phyloP scores from a whole-genome alignment of 2,888 invertebrate genomes.

The Celastrina argiolus region DNA sequence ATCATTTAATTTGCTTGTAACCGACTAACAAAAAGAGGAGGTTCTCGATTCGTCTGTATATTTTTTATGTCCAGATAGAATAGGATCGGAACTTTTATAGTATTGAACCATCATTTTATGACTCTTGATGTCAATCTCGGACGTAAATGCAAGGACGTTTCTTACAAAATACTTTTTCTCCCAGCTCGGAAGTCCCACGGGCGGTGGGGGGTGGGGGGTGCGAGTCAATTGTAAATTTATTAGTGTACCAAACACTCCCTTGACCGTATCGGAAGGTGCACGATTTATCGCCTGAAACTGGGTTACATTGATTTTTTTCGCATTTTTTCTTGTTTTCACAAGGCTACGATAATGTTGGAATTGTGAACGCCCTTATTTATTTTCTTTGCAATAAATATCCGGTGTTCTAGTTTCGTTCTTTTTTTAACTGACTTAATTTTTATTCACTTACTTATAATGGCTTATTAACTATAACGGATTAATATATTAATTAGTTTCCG shows the following conservation, averaged over 20 bases:
- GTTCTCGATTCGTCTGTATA: too few species aligned
- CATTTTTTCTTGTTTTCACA: constrained; percentile 10
- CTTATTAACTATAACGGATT: too few species aligned
- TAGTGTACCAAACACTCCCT: constrained; percentile 15
- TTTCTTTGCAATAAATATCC: background rate
- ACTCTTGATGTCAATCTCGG: background rate
- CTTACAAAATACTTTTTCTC: background rate
- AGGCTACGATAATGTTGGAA: background rate
- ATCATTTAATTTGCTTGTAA: too few species aligned
- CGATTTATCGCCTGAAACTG: constrained; percentile 8
- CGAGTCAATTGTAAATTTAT: constrained; percentile 8
- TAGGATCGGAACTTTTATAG: background rate
- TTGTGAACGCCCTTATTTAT: background rate
- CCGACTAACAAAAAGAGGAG: too few species aligned
- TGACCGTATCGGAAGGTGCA: constrained; percentile 8
- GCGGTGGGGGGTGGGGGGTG: background rate
- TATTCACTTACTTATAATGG: too few species aligned
- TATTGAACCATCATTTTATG: background rate
- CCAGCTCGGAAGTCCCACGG: background rate
- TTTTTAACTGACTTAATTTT: too few species aligned
- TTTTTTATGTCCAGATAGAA: too few species aligned
- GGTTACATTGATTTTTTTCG: constrained; percentile 8
- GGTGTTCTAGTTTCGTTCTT: background rate
- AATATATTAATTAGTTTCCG: too few species aligned
- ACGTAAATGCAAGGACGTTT: background rate